A percentile compares a stretch with the other conserved stretches of the same genome.
Evolutionary conservation across 1,140 invertebrate genomes (phyloP).

Genomic region (Camponotus floridanus): DNA sequence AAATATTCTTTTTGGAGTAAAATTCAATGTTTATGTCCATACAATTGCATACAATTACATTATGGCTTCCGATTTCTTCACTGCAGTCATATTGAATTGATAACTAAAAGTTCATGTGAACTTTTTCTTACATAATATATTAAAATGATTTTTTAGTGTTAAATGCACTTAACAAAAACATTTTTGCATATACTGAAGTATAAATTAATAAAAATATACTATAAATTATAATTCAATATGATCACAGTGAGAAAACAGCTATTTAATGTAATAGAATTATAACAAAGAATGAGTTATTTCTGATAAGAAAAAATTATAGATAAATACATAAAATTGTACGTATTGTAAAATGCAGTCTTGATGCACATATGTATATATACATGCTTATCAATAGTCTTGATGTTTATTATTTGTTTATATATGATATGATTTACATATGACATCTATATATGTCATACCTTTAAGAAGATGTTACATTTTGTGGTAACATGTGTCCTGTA

Average conservation of each 20-base stretch:
- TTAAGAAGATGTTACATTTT: constrained; percentile 87
- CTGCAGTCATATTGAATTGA: no score
- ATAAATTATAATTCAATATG: no score
- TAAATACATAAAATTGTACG: neutral
- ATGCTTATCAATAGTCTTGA: neutral
- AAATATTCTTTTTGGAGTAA: neutral
- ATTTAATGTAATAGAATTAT: neutral
- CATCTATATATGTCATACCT: neutral
- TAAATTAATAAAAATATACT: no score
- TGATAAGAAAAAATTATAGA: neutral
- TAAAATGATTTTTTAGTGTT: no score
- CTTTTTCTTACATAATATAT: no score
- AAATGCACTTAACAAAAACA: no score
- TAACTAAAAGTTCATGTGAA: no score
- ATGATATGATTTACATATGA: neutral
- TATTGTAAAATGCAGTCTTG: neutral
- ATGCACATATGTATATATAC: neutral
- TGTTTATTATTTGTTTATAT: neutral
- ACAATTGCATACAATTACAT: constrained; percentile 2
- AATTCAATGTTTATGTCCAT: neutral
- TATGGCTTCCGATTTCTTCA: neutral
- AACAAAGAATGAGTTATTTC: neutral
- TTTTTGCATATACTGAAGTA: no score
- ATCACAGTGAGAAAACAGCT: no score
- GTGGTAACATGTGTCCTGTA: constrained; percentile 94